phyloP scores from a whole-genome alignment of 2,888 invertebrate species.

The Cantharis nigra region DNA sequence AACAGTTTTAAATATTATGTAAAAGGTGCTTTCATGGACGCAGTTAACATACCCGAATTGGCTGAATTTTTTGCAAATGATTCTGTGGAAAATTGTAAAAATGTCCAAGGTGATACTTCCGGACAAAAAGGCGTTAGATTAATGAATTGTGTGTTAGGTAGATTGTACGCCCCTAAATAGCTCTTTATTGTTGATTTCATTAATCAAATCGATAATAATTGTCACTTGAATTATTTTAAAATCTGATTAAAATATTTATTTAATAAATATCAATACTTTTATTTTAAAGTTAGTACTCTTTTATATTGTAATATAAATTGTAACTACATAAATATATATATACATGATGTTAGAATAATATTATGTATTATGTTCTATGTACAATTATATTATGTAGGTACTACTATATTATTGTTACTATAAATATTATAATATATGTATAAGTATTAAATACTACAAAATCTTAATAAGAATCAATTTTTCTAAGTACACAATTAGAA shows the following conservation, averaged over 20 bases:
- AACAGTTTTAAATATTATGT: conserved; percentile 2
- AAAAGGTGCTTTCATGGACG: conserved; percentile 6
- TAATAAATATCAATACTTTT: too few relatives aligned
- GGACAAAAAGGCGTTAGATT: conserved; percentile 12
- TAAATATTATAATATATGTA: not conserved
- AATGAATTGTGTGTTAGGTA: conserved; percentile 13
- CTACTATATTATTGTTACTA: not conserved
- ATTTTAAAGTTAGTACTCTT: too few relatives aligned
- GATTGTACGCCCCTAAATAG: conserved; percentile 1
- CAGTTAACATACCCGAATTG: conserved; percentile 5
- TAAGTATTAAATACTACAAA: not conserved
- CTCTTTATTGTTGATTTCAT: not conserved
- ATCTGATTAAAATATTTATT: too few relatives aligned
- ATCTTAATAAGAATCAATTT: conserved; percentile 9
- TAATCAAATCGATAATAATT: too few relatives aligned
- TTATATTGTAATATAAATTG: too few relatives aligned
- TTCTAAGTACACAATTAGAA: conserved; percentile 14
- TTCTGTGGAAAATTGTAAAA: conserved; percentile 6
- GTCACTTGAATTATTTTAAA: too few relatives aligned
- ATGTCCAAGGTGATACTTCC: conserved; percentile 3
- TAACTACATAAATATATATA: not conserved
- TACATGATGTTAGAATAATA: too few relatives aligned
- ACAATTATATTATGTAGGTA: too few relatives aligned
- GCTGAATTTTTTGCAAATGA: conserved; percentile 13
- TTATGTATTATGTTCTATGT: too few relatives aligned